Base-by-base conservation (phyloP, 2,888 invertebrate genomes). In the Callimorpha dominula region DNA sequence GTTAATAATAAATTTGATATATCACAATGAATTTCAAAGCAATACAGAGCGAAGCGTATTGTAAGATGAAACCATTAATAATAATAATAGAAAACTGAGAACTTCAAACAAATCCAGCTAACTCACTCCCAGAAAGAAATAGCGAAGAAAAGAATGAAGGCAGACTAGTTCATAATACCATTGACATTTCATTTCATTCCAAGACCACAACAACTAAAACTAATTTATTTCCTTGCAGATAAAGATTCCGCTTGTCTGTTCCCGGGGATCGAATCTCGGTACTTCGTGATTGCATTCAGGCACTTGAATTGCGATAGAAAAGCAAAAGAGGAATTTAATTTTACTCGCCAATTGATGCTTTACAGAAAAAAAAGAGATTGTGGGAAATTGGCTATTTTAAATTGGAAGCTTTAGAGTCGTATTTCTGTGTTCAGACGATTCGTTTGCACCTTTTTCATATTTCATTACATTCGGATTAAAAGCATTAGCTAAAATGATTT, bases 171-270 rank as follows among this genome's bases (percentile, higher is more conserved):
- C 79, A 79, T 78, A 78, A 78, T 82, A 78, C 77, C 76, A 83
- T 83, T 79, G 81, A 84, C 78, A 81, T 82, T 82, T 84, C 80
- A 78, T 81, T 80, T 78, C 71, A 70, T 71, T 49, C 69, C 65
- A 14, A 68, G 74, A 72, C 82, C 80, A 81, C 81, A 81, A 84
- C 82, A 81, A 81, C 73, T 78, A 80, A 79, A 85, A 82, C 80
- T 79, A 83, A 83, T 83, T 84, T 83, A 81, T 81, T 78, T 84
- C 76, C 71, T 68, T 70, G 73, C 62, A 81, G 80, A 79, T 81
- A 84, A 84, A 79, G 79, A 79, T 79, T 78, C 72, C 69, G 74
- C 65, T 78, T 79, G 78, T 78, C 79, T 83, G 79, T 83, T 78
- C 77, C 60, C 43, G 63, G 71, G 80, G 81, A 84, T 86, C 78